Conservation (phyloP, 1,140 invertebrate species). For the Diabrotica virgifera region DNA sequence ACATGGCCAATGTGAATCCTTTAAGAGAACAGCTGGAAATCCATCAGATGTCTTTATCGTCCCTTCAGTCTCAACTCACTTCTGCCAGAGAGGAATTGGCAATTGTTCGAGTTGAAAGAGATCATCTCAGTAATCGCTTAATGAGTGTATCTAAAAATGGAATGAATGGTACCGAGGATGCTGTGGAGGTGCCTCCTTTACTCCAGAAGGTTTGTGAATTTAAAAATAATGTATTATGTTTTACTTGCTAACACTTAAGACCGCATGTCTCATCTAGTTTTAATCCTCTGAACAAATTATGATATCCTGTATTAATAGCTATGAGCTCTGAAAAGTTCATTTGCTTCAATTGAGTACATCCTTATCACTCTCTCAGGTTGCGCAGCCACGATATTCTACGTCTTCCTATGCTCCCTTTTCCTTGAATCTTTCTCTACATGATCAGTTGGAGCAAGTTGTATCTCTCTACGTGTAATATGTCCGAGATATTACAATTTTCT, state of each 20-base stretch:
- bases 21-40: conserved; percentile 56
- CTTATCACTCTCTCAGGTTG: too few species aligned
- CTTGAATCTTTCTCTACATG: too few species aligned
- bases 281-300: too few species aligned
- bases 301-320: too few species aligned
- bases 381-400: too few species aligned
- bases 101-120: conserved; percentile 56
- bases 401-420: too few species aligned
- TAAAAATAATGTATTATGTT: background rate
- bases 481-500: too few species aligned
- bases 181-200: conserved; percentile 17
- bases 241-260: background rate
- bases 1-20: conserved; percentile 55
- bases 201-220: conserved; percentile 25
- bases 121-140: conserved; percentile 55
- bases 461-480: too few species aligned
- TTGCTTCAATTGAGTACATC: too few species aligned
- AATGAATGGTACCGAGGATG: conserved; percentile 13
- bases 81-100: conserved; percentile 56
- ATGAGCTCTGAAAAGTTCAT: too few species aligned
- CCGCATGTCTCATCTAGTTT: too few species aligned
- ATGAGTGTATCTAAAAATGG: conserved; percentile 12
- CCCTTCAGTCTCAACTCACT: conserved; percentile 54
- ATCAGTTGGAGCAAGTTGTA: too few species aligned
- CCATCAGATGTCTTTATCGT: conserved; percentile 55